Evolutionary conservation across 1,140 invertebrate genomes (phyloP), one percentile per base, ranked within the genome.

Genomic region (Drosophila ohnishii): DNA sequence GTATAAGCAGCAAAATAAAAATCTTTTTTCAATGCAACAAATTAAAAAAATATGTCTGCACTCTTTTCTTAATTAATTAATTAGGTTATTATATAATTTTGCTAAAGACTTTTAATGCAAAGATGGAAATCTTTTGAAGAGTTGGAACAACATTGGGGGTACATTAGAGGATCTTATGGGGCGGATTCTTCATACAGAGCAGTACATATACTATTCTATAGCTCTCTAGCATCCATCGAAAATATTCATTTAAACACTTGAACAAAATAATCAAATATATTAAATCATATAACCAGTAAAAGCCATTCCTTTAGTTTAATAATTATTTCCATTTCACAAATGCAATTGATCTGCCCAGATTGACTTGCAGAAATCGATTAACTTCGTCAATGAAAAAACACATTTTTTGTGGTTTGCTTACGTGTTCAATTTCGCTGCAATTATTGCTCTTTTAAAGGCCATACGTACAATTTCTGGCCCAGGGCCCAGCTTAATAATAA

Each of bases 341-440:
- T 32, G n/a, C 5, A 28, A 28, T 16, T 25, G 5, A 32, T 14
- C 5, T 32, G 28, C 4, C 5, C 13, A 9, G 6, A 13, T 7
- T 10, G 28, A 19, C 19, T 35, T 50, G 9, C 69, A 65, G 16
- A 30, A 30, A 32, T 10, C 34, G 61, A 75, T 85, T 81, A 73
- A 72, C 75, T 72, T 67, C 3, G 56, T 60, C 13, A 76, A 70
- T 47, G 47, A n/a, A 61, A 34, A 11, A 28, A 35, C 64, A 62
- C 62, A 62, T 25, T 69, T 56, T 48, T 30, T 72, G 72, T 40
- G 51, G 56, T 72, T 44, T 37, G 47, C 63, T 60, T 39, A 34
- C 63, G 48, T 53, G 62, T 56, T 53, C 50, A 63, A 39, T 62
- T 71, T 51, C 28, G 42, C 51, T 64, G 62, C 61, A 87, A 87